These are phyloP conservation scores for Lathamus discolor DNA, from an alignment of 2,113 vertebrate genomes.

Conservation along the genomic window DNA sequence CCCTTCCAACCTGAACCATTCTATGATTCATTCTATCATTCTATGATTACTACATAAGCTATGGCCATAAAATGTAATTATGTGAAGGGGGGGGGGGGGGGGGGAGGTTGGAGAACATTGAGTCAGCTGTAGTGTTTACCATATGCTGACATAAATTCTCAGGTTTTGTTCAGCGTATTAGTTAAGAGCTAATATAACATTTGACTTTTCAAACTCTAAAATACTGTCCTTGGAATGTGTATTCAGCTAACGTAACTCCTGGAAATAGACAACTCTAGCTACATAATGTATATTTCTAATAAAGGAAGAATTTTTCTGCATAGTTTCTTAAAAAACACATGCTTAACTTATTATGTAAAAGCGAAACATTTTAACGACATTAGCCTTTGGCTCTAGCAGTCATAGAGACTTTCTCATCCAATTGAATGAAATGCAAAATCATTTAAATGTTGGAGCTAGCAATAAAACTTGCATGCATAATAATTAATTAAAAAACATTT, in stretches of 20 bases:
- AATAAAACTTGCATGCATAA: neutral
- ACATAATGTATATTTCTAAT: neutral
- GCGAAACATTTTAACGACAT: neutral
- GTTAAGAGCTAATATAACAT: neutral
- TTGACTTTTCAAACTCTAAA: neutral
- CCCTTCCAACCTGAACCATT: neutral
- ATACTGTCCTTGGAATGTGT: neutral
- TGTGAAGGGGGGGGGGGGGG: neutral
- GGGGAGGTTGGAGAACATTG: too few species aligned
- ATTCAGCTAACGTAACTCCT: neutral
- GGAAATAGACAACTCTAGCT: neutral
- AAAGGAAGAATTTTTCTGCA: neutral
- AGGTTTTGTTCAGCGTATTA: neutral
- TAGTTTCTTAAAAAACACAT: neutral
- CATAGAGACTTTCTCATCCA: neutral
- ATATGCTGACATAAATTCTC: neutral
- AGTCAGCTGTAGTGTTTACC: neutral
- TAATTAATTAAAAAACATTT: neutral
- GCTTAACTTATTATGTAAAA: neutral
- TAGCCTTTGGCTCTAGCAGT: neutral
- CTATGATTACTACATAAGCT: neutral
- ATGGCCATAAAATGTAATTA: neutral
- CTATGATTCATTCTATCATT: neutral
- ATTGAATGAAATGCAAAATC: neutral
- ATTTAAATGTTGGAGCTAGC: neutral